Conservation (phyloP, 2,113 vertebrate species). For the Petaurus breviceps region DNA sequence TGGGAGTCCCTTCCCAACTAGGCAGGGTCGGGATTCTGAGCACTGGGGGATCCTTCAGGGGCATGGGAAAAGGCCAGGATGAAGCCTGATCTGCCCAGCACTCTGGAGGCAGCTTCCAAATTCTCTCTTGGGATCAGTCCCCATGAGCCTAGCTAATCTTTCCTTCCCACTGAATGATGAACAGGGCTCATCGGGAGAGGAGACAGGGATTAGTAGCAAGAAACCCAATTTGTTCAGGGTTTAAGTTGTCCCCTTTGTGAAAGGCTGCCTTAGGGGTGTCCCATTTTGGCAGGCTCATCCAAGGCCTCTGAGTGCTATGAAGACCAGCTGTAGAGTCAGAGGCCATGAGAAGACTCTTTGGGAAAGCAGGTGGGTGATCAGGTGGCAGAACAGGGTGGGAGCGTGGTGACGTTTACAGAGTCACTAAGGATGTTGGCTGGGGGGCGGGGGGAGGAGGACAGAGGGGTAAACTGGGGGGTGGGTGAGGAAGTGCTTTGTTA, state of each 20-base stretch:
- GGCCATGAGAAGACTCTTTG: background rate
- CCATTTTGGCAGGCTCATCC: background rate
- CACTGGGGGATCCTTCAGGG: background rate
- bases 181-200: constrained; percentile 21
- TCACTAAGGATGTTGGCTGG: background rate
- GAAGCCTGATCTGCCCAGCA: background rate
- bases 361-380: background rate
- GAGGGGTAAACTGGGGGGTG: background rate
- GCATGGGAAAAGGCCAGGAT: background rate
- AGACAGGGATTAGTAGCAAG: constrained; percentile 44
- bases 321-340: background rate
- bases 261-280: background rate
- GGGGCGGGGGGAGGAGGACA: background rate
- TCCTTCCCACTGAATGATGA: constrained; percentile 39
- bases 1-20: no score
- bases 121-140: constrained; percentile 24
- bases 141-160: constrained; percentile 24
- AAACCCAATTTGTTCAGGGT: constrained; percentile 39
- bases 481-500: background rate
- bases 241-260: background rate
- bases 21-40: background rate
- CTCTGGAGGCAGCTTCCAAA: background rate
- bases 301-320: background rate
- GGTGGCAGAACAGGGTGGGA: no score
- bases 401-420: background rate